Evolutionary conservation across 1,140 invertebrate genomes (phyloP), one percentile per base, ranked within the genome.

Genomic region (Matsumurasca onukii): DNA sequence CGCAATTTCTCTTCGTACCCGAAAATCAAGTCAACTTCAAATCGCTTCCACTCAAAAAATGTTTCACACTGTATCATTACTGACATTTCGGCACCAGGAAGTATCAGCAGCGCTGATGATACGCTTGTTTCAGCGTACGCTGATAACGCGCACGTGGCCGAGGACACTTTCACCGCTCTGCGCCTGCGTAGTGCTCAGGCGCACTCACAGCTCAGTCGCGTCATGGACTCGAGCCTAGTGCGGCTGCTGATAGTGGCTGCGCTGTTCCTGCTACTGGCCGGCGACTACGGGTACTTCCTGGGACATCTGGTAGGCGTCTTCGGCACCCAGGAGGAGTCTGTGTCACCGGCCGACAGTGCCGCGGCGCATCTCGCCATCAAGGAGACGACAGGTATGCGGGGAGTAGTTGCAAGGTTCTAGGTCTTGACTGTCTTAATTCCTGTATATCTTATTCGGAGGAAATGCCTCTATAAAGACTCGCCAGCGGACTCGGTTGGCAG

Each of bases 201-300:
- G n/a, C 24, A 22, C 49, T 51, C 5, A n/a, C 49, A 59, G 22
- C 22, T 24, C 25, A 27, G 22, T 59, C 22, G 17, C 24, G 22
- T 57, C 30, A 70, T 70, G 69, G 69, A 70, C 49, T 68, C 69
- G 17, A 66, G 69, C 5, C 39, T 70, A 25, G 48, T 67, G 17
- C 59, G 69, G 13, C 61, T 70, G 20, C 48, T 39, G 59, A 59
- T 72, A 22, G 62, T 72, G 17, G 48, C 70, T 1, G 67, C 65
- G 67, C 22, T 72, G 30, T 72, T 72, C 39, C 68, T 72, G 48
- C 52, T 72, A 63, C 30, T 72, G 30, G 66, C 71, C 49, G 69
- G 69, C 17, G 71, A 72, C 45, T 52, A 68, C 24, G 24, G 69
- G 24, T 55, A 31, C n/a, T 30, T 72, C 3, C 31, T 72, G 49